Evolutionary conservation across 1,140 invertebrate species (phyloP).

Genomic region (Theocolax elegans): DNA sequence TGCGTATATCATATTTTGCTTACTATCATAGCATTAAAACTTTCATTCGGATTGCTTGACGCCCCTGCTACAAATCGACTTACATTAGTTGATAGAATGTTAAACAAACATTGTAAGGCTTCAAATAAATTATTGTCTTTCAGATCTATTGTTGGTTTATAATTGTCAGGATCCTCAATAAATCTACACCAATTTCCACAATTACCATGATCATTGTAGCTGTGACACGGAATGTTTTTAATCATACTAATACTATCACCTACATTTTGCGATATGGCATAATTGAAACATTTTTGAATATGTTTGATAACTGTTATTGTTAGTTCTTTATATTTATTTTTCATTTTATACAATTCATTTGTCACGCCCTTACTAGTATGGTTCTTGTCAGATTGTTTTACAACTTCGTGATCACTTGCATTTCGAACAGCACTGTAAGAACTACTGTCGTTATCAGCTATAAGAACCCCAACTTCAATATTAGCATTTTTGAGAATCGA

Average conservation of each 20-base stretch:
- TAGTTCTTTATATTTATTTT: slow-evolving; percentile 4
- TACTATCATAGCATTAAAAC: slow-evolving; percentile 17
- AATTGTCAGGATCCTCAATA: slow-evolving; percentile 23
- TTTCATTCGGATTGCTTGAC: slow-evolving; percentile 40
- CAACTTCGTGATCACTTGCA: too few relatives aligned
- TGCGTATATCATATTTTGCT: slow-evolving; percentile 32
- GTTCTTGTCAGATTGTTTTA: too few relatives aligned
- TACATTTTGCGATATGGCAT: slow-evolving; percentile 26
- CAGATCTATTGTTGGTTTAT: slow-evolving; percentile 4
- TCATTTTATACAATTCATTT: slow-evolving; percentile 34
- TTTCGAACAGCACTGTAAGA: background rate
- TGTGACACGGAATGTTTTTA: slow-evolving; percentile 37
- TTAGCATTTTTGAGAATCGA: slow-evolving; percentile 17
- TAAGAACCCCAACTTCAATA: slow-evolving; percentile 10
- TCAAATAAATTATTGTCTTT: slow-evolving; percentile 27
- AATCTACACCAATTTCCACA: slow-evolving; percentile 43
- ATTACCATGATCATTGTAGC: slow-evolving; percentile 22
- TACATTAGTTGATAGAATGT: slow-evolving; percentile 8
- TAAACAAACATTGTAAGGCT: background rate
- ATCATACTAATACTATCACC: slow-evolving; percentile 33
- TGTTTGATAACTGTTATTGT: too few relatives aligned
- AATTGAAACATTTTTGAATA: slow-evolving; percentile 27
- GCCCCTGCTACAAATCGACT: slow-evolving; percentile 19
- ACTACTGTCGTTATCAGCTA: slow-evolving; percentile 14
- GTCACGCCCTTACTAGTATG: slow-evolving; percentile 11